Conservation (phyloP, 1,140 invertebrate species). For the Drosophila mojavensis region DNA sequence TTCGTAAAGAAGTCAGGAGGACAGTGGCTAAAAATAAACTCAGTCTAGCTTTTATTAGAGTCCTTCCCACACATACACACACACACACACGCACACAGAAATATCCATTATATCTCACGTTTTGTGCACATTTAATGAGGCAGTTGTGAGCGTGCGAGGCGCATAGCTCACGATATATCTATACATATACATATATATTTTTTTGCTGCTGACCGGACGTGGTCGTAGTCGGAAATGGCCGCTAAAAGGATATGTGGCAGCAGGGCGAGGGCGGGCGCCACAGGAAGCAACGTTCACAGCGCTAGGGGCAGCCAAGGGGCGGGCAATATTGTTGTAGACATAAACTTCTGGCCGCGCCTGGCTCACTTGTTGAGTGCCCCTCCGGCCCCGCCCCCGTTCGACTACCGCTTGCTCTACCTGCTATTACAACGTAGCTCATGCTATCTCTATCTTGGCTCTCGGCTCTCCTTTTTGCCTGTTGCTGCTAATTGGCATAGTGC, state of each 20-base stretch:
- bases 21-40: constrained; percentile 67
- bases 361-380: constrained; percentile 69
- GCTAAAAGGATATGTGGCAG: constrained; percentile 67
- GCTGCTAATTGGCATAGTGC: constrained; percentile 76
- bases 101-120: constrained; percentile 37
- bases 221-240: constrained; percentile 71
- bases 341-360: constrained; percentile 56
- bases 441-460: constrained; percentile 61
- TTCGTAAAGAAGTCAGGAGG: constrained; percentile 51
- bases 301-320: constrained; percentile 3
- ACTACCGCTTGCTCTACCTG: neutral
- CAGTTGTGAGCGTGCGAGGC: constrained; percentile 46
- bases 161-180: constrained; percentile 29
- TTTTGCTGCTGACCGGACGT: constrained; percentile 68
- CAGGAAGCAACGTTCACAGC: constrained; percentile 9
- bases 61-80: constrained; percentile 1
- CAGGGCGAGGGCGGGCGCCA: constrained; percentile 5
- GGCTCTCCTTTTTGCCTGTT: constrained; percentile 49
- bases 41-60: constrained; percentile 58
- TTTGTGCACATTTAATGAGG: constrained; percentile 74
- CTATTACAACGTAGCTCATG: neutral
- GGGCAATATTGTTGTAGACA: constrained; percentile 69
- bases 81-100: constrained; percentile 1
- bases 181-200: constrained; percentile 7
- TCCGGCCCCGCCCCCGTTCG: too few species aligned